Base-by-base conservation (phyloP, 1,140 invertebrate genomes). In the Helicoverpa armigera region DNA sequence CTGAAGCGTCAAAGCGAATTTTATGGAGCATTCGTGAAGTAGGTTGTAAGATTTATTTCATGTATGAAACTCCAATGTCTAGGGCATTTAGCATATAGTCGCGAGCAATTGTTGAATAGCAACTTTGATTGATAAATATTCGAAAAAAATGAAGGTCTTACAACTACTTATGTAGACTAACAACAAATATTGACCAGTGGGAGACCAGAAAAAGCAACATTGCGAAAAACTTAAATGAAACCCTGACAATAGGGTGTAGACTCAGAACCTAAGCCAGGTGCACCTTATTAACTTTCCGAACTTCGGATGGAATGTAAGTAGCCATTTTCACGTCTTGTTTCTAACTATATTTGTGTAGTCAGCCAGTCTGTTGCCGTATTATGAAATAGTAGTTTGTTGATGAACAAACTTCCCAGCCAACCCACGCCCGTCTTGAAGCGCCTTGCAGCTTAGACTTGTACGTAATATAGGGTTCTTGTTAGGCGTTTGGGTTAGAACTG, bases 301-400 rank as follows among this genome's bases (percentile, higher is more conserved):
- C 18, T 78, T 67, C 31, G 50, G 48, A 54, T 43, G 61, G 50
- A 78, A 78, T 67, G 75, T 78, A 78, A 78, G 75, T 67, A 78
- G 61, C 50, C 14, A 67, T 78, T 78, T 65, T 78, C 75, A 43
- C 61, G 51, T 11, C 48, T 29, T 63, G 58, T 58, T 23, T 18
- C 16, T 13, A 3, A 67, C 61, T 54, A 4, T 48, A 56, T 67
- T 54, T 54, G 61, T 67, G 61, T 78, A 78, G 75, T 54, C 61
- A 78, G 43, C 61, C 75, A 65, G 50, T 43, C 75, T 78, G 75
- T 67, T 78, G 29, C 75, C 75, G 58, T 78, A 67, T 78, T 78
- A 78, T 78, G 63, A 67, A 78, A 78, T 78, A 67, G 75, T 67
- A 78, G 75, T 78, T 78, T 78, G 75, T 78, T 78, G 75, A 78